phyloP scores from a whole-genome alignment of 2,888 invertebrate genomes.

The Hofmannophila pseudospretella region DNA sequence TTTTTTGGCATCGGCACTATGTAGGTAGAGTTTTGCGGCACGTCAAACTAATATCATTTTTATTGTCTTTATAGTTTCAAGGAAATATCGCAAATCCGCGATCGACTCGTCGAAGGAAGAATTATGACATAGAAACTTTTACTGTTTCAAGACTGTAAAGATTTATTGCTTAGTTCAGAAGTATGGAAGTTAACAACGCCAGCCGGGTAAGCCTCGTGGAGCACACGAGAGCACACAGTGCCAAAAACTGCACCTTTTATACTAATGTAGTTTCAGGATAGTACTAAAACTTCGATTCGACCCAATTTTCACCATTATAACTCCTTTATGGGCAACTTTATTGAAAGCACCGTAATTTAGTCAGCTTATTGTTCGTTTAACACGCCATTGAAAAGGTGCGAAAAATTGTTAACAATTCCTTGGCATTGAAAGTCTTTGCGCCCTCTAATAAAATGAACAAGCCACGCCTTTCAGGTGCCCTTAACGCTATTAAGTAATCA shows the following conservation, averaged over 20 bases:
- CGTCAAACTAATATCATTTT: constrained; percentile 50
- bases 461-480: constrained; percentile 24
- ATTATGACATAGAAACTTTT: constrained; percentile 59
- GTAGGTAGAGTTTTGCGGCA: constrained; percentile 34
- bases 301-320: constrained; percentile 10
- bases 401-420: constrained; percentile 18
- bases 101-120: constrained; percentile 52
- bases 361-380: constrained; percentile 23
- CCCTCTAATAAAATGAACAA: constrained; percentile 29
- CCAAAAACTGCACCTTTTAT: constrained; percentile 34
- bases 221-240: constrained; percentile 37
- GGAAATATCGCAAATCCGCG: constrained; percentile 62
- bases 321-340: constrained; percentile 12
- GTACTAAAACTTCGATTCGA: too few species aligned
- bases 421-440: constrained; percentile 26
- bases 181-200: constrained; percentile 58
- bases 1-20: constrained; percentile 25
- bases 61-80: constrained; percentile 72
- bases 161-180: constrained; percentile 36
- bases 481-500: constrained; percentile 41
- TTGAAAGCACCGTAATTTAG: constrained; percentile 22
- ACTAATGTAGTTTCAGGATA: too few species aligned
- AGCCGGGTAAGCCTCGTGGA: constrained; percentile 64
- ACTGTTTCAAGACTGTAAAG: constrained; percentile 42
- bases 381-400: constrained; percentile 21